Conservation (phyloP, 1,140 invertebrate species). For the Bombus waltoni region DNA sequence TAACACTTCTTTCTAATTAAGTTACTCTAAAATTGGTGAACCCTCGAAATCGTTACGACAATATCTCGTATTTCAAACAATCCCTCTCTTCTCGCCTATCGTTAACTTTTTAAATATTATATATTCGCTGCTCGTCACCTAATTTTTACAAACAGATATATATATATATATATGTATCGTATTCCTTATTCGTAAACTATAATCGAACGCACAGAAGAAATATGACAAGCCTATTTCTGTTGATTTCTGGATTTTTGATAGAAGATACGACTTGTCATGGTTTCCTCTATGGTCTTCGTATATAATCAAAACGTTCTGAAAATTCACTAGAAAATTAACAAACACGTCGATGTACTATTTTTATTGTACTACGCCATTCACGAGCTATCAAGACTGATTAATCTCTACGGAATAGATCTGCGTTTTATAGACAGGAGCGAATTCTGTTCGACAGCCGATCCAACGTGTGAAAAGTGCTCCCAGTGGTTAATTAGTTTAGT, state of each 20-base stretch:
- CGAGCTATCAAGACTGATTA: neutral
- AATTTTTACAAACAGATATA: neutral
- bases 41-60: constrained; percentile 52
- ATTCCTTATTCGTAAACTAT: neutral
- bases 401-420: neutral
- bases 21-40: constrained; percentile 6
- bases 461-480: neutral
- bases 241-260: neutral
- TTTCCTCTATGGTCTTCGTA: neutral
- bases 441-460: neutral
- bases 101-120: neutral
- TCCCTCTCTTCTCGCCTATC: neutral
- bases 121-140: constrained; percentile 20
- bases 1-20: constrained; percentile 12
- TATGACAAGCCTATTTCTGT: neutral
- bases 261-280: neutral
- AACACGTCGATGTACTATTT: neutral
- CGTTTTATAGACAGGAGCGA: neutral
- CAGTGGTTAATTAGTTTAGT: constrained; percentile 60
- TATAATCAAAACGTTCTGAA: neutral
- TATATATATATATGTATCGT: neutral
- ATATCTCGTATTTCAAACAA: neutral
- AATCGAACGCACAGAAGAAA: neutral
- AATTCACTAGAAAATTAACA: neutral
- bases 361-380: neutral